Evolutionary conservation across 2,113 vertebrate genomes (phyloP).

Genomic region (Ophthalmotilapia sp.): DNA sequence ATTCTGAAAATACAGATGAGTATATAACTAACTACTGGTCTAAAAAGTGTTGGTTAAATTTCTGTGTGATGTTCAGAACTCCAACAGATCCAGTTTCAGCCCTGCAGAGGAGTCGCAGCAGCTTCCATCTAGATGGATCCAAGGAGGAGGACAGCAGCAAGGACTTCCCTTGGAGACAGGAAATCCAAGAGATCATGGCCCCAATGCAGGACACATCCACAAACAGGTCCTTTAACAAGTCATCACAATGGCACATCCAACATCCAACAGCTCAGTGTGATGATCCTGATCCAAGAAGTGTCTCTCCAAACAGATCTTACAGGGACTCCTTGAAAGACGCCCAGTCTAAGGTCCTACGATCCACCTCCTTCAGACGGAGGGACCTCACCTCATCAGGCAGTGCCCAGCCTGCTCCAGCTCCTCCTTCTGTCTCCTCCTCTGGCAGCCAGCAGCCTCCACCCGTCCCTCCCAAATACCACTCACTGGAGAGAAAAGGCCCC

Average conservation of each 20-base stretch:
- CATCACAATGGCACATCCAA: not conserved
- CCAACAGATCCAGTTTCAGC: slow-evolving; percentile 38
- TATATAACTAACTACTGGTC: not conserved
- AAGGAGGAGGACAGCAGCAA: slow-evolving; percentile 29
- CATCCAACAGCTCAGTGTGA: not conserved
- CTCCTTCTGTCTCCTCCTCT: not conserved
- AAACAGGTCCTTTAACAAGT: slow-evolving; percentile 54
- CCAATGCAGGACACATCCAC: slow-evolving; percentile 65
- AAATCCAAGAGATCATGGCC: slow-evolving; percentile 47
- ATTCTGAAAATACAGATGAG: not conserved
- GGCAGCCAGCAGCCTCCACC: slow-evolving; percentile 56
- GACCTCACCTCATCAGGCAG: slow-evolving; percentile 59
- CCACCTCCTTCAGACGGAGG: slow-evolving; percentile 82
- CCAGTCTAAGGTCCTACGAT: slow-evolving; percentile 82
- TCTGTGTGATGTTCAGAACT: not conserved
- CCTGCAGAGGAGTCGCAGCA: slow-evolving; percentile 81
- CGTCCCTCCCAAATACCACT: slow-evolving; percentile 28
- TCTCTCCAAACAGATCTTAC: slow-evolving; percentile 71
- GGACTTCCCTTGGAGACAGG: slow-evolving; percentile 65
- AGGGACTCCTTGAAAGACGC: slow-evolving; percentile 86
- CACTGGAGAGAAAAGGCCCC: slow-evolving; percentile 72
- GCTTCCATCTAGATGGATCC: slow-evolving; percentile 71
- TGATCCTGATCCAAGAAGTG: not conserved
- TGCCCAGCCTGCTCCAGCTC: not conserved
- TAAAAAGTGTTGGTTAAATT: not conserved